Evolutionary conservation across 2,113 vertebrate genomes (phyloP).

Genomic region (Smithornis capensis): DNA sequence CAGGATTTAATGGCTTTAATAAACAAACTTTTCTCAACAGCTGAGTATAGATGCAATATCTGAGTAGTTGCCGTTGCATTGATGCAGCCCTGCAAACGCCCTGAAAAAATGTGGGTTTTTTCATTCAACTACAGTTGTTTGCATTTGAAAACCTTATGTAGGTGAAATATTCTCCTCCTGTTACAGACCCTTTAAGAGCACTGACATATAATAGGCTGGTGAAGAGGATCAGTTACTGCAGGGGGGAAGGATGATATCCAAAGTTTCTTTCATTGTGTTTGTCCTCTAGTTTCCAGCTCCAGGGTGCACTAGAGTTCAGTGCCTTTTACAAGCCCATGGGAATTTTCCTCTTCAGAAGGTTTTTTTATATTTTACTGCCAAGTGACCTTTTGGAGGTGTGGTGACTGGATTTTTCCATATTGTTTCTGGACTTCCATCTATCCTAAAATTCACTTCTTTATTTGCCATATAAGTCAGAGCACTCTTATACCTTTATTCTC

Average conservation of each 20-base stretch:
- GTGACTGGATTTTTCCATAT: neutral
- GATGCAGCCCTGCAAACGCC: neutral
- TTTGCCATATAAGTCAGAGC: neutral
- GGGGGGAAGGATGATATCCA: neutral
- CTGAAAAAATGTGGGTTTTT: neutral
- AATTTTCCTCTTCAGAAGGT: neutral
- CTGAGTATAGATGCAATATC: neutral
- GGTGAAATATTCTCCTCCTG: neutral
- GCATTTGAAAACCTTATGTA: neutral
- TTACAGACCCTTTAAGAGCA: neutral
- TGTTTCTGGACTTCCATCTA: neutral
- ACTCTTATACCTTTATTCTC: neutral
- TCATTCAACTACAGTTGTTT: neutral
- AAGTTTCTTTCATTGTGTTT: neutral
- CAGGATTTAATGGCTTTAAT: constrained; percentile 42
- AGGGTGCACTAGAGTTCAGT: neutral
- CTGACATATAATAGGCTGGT: neutral
- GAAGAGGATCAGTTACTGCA: neutral
- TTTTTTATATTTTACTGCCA: neutral
- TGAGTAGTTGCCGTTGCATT: neutral
- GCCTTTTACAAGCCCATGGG: neutral
- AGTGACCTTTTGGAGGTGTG: rapidly evolving
- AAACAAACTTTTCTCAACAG: constrained; percentile 44
- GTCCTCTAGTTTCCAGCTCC: neutral
- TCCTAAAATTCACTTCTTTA: neutral